Conservation (phyloP, 2,797 vertebrate species). For the Gymnopithys bicolor region DNA sequence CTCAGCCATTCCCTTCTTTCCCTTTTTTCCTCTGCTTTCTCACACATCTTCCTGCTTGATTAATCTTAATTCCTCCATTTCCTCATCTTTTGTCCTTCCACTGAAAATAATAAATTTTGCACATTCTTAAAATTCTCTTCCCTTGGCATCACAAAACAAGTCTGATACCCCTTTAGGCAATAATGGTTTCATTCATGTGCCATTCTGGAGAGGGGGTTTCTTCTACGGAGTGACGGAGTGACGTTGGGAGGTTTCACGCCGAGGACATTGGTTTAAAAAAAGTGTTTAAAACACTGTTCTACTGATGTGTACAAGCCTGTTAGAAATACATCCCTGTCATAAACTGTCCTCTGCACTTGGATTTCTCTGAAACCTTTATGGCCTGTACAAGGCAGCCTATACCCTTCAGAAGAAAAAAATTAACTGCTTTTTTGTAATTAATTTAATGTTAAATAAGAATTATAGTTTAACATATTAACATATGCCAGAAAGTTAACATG, state of each 20-base stretch:
- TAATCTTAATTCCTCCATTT: background rate
- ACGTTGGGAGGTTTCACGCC: background rate
- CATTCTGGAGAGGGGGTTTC: background rate
- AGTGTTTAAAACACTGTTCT: background rate
- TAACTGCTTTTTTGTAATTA: background rate
- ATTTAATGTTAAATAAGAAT: background rate
- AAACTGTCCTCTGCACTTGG: background rate
- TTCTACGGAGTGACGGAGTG: no score
- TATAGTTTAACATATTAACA: background rate
- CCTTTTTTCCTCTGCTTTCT: background rate
- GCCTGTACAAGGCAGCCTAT: background rate
- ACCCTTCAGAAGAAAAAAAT: background rate
- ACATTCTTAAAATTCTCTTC: background rate
- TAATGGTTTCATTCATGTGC: background rate
- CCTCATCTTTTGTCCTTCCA: background rate
- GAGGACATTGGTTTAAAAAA: background rate
- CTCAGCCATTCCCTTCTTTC: background rate
- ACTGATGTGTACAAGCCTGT: background rate
- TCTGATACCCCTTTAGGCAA: background rate
- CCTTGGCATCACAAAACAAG: background rate
- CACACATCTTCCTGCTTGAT: background rate
- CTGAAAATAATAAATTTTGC: background rate
- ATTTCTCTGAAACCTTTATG: background rate
- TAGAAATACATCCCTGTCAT: background rate
- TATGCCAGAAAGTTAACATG: background rate